These are phyloP conservation scores for Campylorhamphus procurvoides DNA, from an alignment of 2,113 vertebrate genomes.

Conservation along the genomic window DNA sequence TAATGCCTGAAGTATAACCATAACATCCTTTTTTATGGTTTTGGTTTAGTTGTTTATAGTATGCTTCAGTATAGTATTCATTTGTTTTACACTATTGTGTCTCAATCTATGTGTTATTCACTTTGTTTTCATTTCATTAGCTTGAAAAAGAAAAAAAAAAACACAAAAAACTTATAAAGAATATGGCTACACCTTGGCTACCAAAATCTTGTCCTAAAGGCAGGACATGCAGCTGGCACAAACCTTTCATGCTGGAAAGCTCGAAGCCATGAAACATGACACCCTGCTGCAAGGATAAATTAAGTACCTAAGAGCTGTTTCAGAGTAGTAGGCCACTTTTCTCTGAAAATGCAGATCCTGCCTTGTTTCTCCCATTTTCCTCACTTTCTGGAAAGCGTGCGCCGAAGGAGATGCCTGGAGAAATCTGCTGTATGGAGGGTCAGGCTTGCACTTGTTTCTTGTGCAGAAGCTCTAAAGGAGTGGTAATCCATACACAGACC, in stretches of 20 bases:
- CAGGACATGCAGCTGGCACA: not conserved
- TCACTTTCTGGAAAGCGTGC: not conserved
- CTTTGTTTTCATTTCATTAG: not conserved
- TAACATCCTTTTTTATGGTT: not conserved
- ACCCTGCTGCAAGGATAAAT: not conserved
- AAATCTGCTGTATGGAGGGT: not conserved
- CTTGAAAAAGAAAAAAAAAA: not conserved
- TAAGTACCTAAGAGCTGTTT: not conserved
- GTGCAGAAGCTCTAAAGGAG: not conserved
- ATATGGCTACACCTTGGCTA: not conserved
- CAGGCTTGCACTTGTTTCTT: not conserved
- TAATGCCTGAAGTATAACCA: not conserved
- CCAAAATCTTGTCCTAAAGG: not conserved
- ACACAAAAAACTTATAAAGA: not conserved
- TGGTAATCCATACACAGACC: not conserved
- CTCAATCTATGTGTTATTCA: not conserved
- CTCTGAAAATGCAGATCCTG: not conserved
- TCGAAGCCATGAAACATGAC: not conserved
- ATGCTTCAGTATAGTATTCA: not conserved
- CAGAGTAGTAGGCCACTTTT: not conserved
- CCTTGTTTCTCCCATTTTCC: not conserved
- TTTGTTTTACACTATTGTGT: not conserved
- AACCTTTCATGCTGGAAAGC: not conserved
- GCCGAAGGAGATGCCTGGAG: not conserved
- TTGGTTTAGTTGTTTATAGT: not conserved